These are phyloP conservation scores for Chloroceryle aenea DNA, from an alignment of 2,113 vertebrate species.

Conservation along the genomic window DNA sequence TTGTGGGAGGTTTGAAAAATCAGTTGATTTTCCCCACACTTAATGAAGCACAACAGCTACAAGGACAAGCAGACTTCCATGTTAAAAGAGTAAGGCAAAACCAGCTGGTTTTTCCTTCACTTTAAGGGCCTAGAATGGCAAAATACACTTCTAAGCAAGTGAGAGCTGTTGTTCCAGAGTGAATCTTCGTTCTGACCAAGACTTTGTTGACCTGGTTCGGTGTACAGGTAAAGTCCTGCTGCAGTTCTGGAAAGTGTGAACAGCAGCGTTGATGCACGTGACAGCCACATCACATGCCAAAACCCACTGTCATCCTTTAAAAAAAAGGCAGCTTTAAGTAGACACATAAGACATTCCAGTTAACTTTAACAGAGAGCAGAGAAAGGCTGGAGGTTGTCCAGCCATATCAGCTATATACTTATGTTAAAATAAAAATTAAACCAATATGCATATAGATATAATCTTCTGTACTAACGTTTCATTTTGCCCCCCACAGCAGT, in stretches of 20 bases:
- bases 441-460: no score
- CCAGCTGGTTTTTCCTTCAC: not conserved
- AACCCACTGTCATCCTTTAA: not conserved
- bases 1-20: not conserved
- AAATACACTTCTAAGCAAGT: not conserved
- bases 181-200: not conserved
- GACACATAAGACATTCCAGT: not conserved
- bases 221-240: not conserved
- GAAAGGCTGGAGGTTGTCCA: not conserved
- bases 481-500: not conserved
- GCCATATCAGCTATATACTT: not conserved
- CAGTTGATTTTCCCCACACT: not conserved
- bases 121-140: not conserved
- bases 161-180: not conserved
- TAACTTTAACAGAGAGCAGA: not conserved
- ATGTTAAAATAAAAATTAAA: not conserved
- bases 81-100: not conserved
- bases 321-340: not conserved
- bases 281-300: not conserved
- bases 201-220: not conserved
- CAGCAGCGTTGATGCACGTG: accelerated
- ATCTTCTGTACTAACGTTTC: not conserved
- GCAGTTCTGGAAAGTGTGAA: not conserved
- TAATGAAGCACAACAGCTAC: not conserved
- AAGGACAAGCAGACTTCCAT: not conserved